These are phyloP conservation scores for Osedax fenrisi DNA, from an alignment of 2,888 invertebrate species.

Conservation along the genomic window DNA sequence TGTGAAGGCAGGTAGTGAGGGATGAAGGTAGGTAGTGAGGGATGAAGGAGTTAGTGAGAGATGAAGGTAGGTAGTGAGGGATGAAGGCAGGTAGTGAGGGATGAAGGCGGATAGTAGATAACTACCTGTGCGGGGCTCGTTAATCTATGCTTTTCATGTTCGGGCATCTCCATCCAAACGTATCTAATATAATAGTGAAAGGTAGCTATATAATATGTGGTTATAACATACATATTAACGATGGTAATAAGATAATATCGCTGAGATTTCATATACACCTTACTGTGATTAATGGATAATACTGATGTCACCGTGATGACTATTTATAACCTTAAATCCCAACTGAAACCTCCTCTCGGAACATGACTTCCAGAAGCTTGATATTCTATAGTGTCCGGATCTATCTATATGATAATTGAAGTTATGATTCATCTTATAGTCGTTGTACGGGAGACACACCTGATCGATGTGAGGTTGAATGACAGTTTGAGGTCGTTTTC, in stretches of 20 bases:
- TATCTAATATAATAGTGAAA: constrained; percentile 35
- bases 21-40: not conserved
- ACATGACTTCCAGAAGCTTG: constrained; percentile 27
- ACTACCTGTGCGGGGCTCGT: not conserved
- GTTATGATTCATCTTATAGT: too few relatives aligned
- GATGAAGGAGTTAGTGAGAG: not conserved
- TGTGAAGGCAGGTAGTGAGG: not conserved
- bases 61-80: not conserved
- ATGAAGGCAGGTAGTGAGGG: not conserved
- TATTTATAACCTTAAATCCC: constrained; percentile 39
- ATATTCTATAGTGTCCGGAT: constrained; percentile 34
- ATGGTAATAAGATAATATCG: too few relatives aligned
- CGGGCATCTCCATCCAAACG: constrained; percentile 38
- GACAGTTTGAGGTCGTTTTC: constrained; percentile 32
- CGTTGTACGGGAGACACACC: too few relatives aligned
- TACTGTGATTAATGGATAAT: too few relatives aligned
- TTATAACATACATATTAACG: too few relatives aligned
- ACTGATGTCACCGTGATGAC: too few relatives aligned
- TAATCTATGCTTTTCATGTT: constrained; percentile 35
- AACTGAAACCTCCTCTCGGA: constrained; percentile 37
- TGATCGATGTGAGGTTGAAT: constrained; percentile 37
- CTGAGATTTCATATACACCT: too few relatives aligned
- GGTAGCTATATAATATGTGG: too few relatives aligned
- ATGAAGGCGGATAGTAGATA: too few relatives aligned
- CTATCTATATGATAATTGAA: constrained; percentile 31